phyloP scores from a whole-genome alignment of 2,888 invertebrate genomes.

The Drosophila mayaguana region DNA sequence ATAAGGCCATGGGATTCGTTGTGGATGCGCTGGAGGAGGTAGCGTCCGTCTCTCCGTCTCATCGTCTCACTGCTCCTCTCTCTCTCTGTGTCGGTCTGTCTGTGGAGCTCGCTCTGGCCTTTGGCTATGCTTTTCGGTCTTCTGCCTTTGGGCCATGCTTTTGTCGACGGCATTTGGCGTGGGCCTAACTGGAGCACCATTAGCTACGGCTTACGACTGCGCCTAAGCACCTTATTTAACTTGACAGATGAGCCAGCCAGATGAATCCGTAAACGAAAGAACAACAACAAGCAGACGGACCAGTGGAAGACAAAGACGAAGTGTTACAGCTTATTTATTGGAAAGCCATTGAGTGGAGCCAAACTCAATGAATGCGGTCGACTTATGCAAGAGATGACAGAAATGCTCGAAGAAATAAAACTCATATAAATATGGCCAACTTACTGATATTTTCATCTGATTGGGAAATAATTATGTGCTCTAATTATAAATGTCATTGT shows the following conservation, averaged over 20 bases:
- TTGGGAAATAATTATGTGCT: no score
- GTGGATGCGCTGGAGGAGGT: constrained; percentile 15
- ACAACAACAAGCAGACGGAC: background rate
- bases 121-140: constrained; percentile 28
- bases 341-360: constrained; percentile 4
- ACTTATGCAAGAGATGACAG: background rate
- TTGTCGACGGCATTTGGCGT: constrained; percentile 44
- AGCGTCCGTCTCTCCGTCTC: background rate
- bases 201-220: constrained; percentile 59
- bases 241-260: constrained; percentile 13
- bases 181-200: constrained; percentile 72
- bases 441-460: no score
- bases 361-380: background rate
- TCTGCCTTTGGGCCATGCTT: constrained; percentile 22
- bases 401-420: no score
- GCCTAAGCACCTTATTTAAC: constrained; percentile 72
- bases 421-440: no score
- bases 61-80: no score
- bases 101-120: constrained; percentile 7
- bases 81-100: background rate
- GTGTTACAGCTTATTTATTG: constrained; percentile 35
- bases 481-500: no score
- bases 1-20: constrained; percentile 59
- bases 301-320: background rate
- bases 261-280: background rate